Conservation (phyloP, 2,797 vertebrate species). For the Pantherophis alleghaniensis region DNA sequence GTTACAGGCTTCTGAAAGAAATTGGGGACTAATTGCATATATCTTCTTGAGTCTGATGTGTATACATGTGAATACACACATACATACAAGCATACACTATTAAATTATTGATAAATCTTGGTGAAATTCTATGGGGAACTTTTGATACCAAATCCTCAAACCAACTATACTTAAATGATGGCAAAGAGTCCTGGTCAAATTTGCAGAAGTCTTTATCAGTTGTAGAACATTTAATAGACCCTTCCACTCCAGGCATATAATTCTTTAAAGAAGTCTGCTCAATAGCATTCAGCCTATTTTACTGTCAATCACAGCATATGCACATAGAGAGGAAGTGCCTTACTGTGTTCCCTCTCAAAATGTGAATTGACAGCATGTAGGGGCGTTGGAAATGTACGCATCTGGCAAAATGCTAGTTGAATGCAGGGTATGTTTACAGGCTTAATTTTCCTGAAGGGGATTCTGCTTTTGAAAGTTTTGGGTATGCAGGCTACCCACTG, state of each 20-base stretch:
- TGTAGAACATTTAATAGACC: background rate
- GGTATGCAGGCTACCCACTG: conserved; percentile 29
- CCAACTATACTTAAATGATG: background rate
- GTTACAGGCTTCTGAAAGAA: background rate
- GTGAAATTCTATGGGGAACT: background rate
- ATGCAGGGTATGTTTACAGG: conserved; percentile 12
- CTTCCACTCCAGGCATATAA: background rate
- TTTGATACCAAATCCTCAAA: background rate
- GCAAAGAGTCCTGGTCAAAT: background rate
- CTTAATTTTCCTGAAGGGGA: conserved; percentile 34
- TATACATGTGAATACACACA: background rate
- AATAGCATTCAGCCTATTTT: conserved; percentile 3
- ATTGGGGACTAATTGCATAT: background rate
- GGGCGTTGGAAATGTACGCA: background rate
- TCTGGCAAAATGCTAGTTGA: conserved; percentile 2
- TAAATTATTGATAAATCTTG: background rate
- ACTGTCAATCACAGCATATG: background rate
- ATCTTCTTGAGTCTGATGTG: background rate
- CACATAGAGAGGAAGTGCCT: conserved; percentile 1
- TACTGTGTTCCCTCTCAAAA: conserved; percentile 16
- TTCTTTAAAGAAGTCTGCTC: background rate
- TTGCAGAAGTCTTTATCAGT: background rate
- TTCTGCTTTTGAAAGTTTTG: conserved; percentile 20
- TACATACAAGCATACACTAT: background rate
- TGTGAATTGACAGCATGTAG: conserved; percentile 27